Evolutionary conservation across 2,888 invertebrate genomes (phyloP).

Genomic region (Therioaphis trifolii): DNA sequence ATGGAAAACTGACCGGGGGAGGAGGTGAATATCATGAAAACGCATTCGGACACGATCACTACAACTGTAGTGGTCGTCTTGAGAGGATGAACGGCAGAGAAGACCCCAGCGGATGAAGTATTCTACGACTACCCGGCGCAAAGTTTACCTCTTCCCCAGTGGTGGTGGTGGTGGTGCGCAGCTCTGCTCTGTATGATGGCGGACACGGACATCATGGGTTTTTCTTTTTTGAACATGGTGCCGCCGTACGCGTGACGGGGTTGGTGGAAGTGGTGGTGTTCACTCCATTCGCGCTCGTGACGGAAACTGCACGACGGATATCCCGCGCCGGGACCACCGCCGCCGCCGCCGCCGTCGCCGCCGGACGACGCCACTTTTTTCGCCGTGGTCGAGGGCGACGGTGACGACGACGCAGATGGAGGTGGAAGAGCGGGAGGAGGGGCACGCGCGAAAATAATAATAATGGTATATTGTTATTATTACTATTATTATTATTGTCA

Average conservation of each 20-base stretch:
- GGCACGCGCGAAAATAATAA: not conserved
- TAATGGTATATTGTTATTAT: not conserved
- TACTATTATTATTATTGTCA: too few species aligned
- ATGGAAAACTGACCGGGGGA: too few species aligned
- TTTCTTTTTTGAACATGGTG: conserved; percentile 84
- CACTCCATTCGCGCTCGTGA: not conserved
- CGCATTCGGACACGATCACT: too few species aligned
- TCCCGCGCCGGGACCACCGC: too few species aligned
- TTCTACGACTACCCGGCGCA: too few species aligned
- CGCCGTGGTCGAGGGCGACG: not conserved
- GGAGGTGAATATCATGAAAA: too few species aligned
- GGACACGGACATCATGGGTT: conserved; percentile 87
- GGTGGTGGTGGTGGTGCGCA: conserved; percentile 77
- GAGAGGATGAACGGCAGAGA: too few species aligned
- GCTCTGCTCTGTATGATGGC: conserved; percentile 80
- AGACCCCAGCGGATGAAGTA: too few species aligned
- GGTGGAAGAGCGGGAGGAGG: not conserved
- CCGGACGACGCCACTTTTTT: too few species aligned
- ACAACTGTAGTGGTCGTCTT: too few species aligned
- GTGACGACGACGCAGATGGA: not conserved
- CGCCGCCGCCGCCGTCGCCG: too few species aligned
- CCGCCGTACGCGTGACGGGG: not conserved
- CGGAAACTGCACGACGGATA: not conserved
- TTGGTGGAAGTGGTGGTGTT: not conserved
- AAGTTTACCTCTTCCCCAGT: conserved; percentile 70